Evolutionary conservation across 2,888 invertebrate genomes (phyloP).

Genomic region (Andrena camellia): DNA sequence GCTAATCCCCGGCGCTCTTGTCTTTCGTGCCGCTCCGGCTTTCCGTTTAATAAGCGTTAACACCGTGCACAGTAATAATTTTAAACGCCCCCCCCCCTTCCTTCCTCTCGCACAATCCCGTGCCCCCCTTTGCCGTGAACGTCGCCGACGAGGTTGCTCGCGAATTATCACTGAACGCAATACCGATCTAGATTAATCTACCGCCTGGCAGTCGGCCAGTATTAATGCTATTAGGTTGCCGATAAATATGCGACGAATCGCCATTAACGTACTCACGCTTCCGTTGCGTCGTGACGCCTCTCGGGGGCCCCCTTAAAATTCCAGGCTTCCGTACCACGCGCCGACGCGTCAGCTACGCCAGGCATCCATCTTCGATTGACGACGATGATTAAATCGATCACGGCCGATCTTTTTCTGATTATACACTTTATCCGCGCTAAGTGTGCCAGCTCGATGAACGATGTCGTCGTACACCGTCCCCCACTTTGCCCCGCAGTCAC

Average conservation of each 20-base stretch:
- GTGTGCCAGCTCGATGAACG: neutral
- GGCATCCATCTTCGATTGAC: constrained; percentile 1
- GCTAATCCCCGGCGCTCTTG: neutral
- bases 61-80: neutral
- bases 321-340: constrained; percentile 41
- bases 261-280: constrained; percentile 32
- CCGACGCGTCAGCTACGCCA: constrained; percentile 2
- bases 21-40: neutral
- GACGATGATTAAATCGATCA: constrained; percentile 25
- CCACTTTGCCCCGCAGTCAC: neutral
- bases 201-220: neutral
- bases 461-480: neutral
- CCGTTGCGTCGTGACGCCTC: constrained; percentile 14
- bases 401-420: neutral
- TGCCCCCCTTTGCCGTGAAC: constrained; percentile 12
- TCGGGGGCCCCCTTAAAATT: constrained; percentile 16
- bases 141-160: neutral
- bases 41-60: constrained; percentile 35
- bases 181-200: constrained; percentile 21
- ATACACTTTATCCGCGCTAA: neutral
- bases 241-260: constrained; percentile 14
- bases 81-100: neutral
- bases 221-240: constrained; percentile 18
- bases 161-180: constrained; percentile 17
- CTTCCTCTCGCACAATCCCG: neutral